Evolutionary conservation across 2,797 vertebrate species (phyloP).

Genomic region (Microchirus variegatus): DNA sequence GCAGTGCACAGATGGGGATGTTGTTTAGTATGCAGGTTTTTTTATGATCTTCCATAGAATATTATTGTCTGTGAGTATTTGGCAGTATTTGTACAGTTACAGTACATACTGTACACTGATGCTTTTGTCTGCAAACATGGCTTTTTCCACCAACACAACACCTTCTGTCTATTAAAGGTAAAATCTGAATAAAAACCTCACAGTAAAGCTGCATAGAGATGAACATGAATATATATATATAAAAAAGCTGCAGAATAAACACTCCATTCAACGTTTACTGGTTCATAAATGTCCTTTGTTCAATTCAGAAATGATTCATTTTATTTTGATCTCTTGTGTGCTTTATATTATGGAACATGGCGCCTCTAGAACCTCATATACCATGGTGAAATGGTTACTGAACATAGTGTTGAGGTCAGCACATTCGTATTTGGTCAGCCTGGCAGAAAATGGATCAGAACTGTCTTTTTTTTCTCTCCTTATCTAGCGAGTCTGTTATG

Average conservation of each 20-base stretch:
- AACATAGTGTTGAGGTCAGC: constrained; percentile 31
- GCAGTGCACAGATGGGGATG: constrained; percentile 66
- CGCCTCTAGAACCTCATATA: background rate
- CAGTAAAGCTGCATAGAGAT: too few species aligned
- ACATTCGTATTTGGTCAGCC: constrained; percentile 28
- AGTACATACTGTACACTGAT: constrained; percentile 10
- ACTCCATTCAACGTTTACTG: background rate
- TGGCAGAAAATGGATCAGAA: constrained; percentile 18
- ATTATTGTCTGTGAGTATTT: constrained; percentile 39
- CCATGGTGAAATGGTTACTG: constrained; percentile 18
- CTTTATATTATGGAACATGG: too few species aligned
- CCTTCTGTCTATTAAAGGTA: background rate
- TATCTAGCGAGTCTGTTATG: constrained; percentile 46
- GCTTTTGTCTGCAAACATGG: constrained; percentile 29
- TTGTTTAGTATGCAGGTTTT: constrained; percentile 57
- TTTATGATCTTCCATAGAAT: constrained; percentile 26
- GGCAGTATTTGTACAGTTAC: constrained; percentile 20
- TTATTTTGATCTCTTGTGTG: too few species aligned
- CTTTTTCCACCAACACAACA: constrained; percentile 17
- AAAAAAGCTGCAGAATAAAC: background rate
- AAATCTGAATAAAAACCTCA: background rate
- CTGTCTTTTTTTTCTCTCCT: constrained; percentile 34
- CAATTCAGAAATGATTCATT: background rate
- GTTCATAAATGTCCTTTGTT: background rate
- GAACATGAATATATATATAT: too few species aligned